These are phyloP conservation scores for Typhlomys cinereus DNA, from an alignment of 2,113 vertebrate genomes.

Conservation along the genomic window DNA sequence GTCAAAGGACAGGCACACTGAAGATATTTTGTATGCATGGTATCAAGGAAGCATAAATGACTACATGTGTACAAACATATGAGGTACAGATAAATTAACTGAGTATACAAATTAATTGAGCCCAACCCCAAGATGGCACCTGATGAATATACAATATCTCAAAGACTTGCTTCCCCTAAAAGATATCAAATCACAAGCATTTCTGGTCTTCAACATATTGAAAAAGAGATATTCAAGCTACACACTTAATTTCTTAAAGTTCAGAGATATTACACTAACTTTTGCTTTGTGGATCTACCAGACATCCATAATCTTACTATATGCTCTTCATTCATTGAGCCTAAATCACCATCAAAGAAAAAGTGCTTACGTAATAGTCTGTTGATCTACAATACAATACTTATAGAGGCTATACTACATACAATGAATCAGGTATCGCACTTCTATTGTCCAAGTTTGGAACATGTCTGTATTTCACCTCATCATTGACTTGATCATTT, in stretches of 20 bases:
- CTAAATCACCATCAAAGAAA: not conserved
- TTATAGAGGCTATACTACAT: not conserved
- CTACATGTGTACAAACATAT: too few relatives aligned
- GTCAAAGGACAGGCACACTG: not conserved
- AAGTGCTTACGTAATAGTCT: not conserved
- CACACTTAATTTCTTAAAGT: not conserved
- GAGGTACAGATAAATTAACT: not conserved
- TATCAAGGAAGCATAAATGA: not conserved
- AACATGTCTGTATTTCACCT: not conserved
- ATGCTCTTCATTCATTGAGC: not conserved
- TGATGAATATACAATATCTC: not conserved
- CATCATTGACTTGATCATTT: not conserved
- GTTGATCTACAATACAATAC: not conserved
- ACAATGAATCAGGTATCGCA: not conserved
- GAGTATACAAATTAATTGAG: not conserved
- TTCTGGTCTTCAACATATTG: not conserved
- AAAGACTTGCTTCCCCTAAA: not conserved
- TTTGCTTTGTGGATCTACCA: not conserved
- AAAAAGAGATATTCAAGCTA: not conserved
- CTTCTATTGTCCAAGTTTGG: not conserved
- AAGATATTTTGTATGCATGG: not conserved
- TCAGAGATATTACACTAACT: not conserved
- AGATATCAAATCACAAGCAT: not conserved
- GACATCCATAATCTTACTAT: not conserved
- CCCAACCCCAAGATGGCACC: not conserved